Conservation (phyloP, 2,888 invertebrate genomes). For the Conistra vaccinii region DNA sequence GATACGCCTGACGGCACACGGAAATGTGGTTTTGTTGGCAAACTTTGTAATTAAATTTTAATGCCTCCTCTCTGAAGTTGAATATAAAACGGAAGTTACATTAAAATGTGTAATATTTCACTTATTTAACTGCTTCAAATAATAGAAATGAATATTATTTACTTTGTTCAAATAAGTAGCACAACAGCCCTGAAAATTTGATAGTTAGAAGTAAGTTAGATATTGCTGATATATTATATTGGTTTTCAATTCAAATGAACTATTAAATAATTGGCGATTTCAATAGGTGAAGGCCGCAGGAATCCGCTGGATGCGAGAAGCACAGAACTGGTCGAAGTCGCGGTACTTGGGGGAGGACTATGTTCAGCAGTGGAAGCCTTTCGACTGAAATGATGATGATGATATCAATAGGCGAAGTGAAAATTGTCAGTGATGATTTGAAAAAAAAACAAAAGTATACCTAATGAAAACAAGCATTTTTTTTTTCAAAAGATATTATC, state of each 20-base stretch:
- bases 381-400: too few relatives aligned
- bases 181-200: too few relatives aligned
- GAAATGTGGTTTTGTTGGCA: not conserved
- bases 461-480: too few relatives aligned
- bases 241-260: not conserved
- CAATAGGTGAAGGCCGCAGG: too few relatives aligned
- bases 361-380: too few relatives aligned
- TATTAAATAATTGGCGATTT: not conserved
- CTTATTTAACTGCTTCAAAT: not conserved
- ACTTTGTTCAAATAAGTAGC: not conserved
- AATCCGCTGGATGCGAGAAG: too few relatives aligned
- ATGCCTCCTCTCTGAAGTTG: slow-evolving; percentile 5
- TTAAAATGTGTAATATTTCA: slow-evolving; percentile 12
- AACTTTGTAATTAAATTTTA: slow-evolving; percentile 25
- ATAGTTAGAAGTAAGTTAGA: too few relatives aligned
- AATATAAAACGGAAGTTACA: not conserved
- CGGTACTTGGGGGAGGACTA: too few relatives aligned
- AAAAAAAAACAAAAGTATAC: not conserved
- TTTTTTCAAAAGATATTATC: too few relatives aligned
- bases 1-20: not conserved
- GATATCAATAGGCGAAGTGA: not conserved
- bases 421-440: not conserved
- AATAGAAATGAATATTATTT: not conserved
- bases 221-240: not conserved
- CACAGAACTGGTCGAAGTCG: too few relatives aligned